Percentiles rank a stretch among this genome's conserved stretches.
These are phyloP conservation scores for Lymantria dispar DNA, from an alignment of 2,888 invertebrate species.

Conservation along the genomic window DNA sequence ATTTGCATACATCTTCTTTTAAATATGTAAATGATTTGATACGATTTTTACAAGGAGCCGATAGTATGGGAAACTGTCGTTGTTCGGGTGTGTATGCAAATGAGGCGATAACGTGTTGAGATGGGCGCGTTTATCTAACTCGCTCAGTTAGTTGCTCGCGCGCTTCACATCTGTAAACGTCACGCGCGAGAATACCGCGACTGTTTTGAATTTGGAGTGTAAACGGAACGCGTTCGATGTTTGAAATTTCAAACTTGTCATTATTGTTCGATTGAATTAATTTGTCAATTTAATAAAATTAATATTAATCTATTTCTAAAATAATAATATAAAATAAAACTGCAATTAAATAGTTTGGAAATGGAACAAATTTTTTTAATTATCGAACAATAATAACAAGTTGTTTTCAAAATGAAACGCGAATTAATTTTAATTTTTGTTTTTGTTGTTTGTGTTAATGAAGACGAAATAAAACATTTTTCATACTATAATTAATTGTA, in stretches of 20 bases:
- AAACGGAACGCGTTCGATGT: conserved; percentile 23
- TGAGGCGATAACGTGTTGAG: conserved; percentile 67
- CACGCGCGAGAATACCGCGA: conserved; percentile 40
- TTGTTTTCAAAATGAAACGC: conserved; percentile 9
- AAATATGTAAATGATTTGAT: conserved; percentile 69
- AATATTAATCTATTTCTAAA: background rate
- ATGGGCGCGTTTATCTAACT: conserved; percentile 62
- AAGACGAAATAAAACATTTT: background rate
- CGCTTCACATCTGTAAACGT: conserved; percentile 68
- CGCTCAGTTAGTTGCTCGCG: conserved; percentile 70
- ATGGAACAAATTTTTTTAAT: conserved; percentile 1
- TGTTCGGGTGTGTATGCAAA: conserved; percentile 67
- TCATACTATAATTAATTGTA: conserved; percentile 1
- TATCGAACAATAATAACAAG: conserved; percentile 29
- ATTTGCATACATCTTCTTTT: conserved; percentile 77
- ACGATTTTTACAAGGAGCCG: conserved; percentile 55
- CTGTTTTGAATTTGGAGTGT: conserved; percentile 37
- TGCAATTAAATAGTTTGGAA: background rate
- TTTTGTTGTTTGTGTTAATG: conserved; percentile 9
- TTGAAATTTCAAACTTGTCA: conserved; percentile 18
- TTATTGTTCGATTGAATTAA: conserved; percentile 22
- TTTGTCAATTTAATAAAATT: conserved; percentile 4
- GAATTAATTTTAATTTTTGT: conserved; percentile 8
- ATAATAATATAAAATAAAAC: background rate
- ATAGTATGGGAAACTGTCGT: conserved; percentile 60